Base-by-base conservation (phyloP, 2,888 invertebrate species). In the Nemotelus nigrinus region DNA sequence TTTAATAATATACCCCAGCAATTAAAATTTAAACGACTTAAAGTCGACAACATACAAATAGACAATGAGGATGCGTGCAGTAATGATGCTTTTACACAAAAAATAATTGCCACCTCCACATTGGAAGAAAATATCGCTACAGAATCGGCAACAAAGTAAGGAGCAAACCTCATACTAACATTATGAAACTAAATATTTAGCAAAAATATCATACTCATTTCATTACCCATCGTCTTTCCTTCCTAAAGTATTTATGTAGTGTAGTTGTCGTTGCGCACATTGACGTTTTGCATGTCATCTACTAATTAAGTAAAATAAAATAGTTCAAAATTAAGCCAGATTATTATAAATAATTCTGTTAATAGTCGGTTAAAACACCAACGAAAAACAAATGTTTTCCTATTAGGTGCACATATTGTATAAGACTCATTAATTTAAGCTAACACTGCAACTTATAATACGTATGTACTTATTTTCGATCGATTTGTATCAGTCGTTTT, bases 21-120 rank as follows among this genome's bases (percentile, higher is more conserved):
- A 77, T 58, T 79, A 81, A 68, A 81, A 80, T 81, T 83, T 25
- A 87, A 86, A 75, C 84, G 86, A 55, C 84, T 83, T 78, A 84
- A 84, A 80, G 82, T 86, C 63, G 85, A 85, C 79, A 83, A 60
- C 64, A 84, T 87, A 72, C 85, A 86, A 77, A 82, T 86, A 78
- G 87, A 87, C 81, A 86, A 85, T 79, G 87, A 87, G 79, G 87
- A 87, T 83, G 87, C 87, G 75, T 87, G 87, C 82, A 87, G 87
- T 81, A 87, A 87, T 80, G 87, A 87, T 81, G 86, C 85, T 76
- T 87, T 87, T 76, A 85, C 86, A 81, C 84, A 85, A 79, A 86
- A 86, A 82, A 85, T 63, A 39, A 74, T 86, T 78, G 78, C 80
- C 25, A 80, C 81, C 41, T 80, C 75, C 68, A 65, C 79, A 53